Percentiles rank a stretch among this genome's conserved stretches.
Conservation (phyloP, 1,140 invertebrate genomes). For the Notospermus geniculatus region DNA sequence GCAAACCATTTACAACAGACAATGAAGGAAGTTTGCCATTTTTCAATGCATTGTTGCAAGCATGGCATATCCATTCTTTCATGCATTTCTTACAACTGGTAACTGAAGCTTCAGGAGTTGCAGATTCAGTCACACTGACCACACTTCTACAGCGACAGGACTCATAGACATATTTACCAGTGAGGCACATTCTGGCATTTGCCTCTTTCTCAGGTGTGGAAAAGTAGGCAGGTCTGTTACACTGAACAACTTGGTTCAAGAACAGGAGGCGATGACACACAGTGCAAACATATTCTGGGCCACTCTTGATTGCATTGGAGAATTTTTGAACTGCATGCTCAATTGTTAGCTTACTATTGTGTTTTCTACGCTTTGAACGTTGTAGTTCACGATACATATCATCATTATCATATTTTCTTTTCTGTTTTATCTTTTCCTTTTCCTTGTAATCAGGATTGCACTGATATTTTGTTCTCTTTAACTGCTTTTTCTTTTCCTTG, state of each 20-base stretch:
- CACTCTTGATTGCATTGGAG: neutral
- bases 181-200: neutral
- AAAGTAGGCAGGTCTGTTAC: neutral
- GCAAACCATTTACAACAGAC: neutral
- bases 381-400: no score
- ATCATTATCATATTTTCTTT: no score
- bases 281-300: constrained; percentile 6
- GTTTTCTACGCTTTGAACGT: no score
- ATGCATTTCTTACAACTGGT: neutral
- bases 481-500: no score
- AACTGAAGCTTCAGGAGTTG: no score
- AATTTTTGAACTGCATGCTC: no score
- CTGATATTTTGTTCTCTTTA: no score
- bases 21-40: neutral
- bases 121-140: no score
- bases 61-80: constrained; percentile 6
- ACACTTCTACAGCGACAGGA: neutral
- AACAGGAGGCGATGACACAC: constrained; percentile 1
- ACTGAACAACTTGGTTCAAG: neutral
- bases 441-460: no score
- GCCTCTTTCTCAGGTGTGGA: neutral
- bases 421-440: no score
- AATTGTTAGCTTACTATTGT: no score
- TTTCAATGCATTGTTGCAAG: neutral
- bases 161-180: neutral